Base-by-base conservation (phyloP, 2,113 vertebrate species). In the Pipa parva region DNA sequence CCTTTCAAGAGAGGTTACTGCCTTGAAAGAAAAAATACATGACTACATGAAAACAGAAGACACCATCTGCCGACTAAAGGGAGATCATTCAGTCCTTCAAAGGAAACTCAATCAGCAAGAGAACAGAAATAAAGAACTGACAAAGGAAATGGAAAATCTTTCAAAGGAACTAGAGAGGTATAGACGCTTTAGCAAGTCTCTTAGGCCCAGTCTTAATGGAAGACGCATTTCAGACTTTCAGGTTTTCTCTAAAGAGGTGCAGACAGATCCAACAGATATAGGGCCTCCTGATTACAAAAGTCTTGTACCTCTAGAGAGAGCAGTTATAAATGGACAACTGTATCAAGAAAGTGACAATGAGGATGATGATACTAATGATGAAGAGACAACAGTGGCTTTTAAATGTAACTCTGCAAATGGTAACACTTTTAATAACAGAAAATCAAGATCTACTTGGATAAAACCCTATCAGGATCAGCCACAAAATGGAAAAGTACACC, bases 21-120 rank as follows among this genome's bases (percentile, higher is more conserved):
- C 90, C 71, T 82, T 99, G 50, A 99, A 97, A 78, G 95, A 98
- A 76, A 97, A 97, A 80, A 92, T 98, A 77, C 93, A 96, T 25
- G 93, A 95, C 52, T 95, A 93, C 33, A 92, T 92, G 93, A 88
- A 90, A 69, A 92, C 93, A 13, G 95, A 98, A 73, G 92, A 97
- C 55, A 84, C 91, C 2, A 90, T 98, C 31, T 92, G 91, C 70
- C 90, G 90, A 42, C 82, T 97, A 75, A 92, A 89, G 73, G 91
- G 87, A 28, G 94, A 97, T 71, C 93, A 98, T 25, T 87, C 87
- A 0, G 66, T 89, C 45, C 79, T 98, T 74, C 94, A 98, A 61
- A 93, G 89, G 71, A 98, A 94, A 76, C 88, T 99, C 46, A 89
- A 86, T 58, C 94, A 95, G 73, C 95, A 98, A 77, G 97, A 98